phyloP scores from a whole-genome alignment of 2,888 invertebrate genomes.

The Anthrax anthrax region DNA sequence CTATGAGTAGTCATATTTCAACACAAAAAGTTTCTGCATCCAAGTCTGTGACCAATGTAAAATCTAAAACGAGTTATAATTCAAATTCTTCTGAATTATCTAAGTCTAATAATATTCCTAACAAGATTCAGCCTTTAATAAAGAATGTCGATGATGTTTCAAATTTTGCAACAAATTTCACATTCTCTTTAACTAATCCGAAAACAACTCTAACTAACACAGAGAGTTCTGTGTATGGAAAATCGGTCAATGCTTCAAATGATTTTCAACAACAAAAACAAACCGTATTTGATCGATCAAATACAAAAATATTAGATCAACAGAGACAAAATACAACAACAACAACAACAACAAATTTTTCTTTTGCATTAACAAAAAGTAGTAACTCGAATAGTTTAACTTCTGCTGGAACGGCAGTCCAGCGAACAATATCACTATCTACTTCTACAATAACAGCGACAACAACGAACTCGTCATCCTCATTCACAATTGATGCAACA shows the following conservation, averaged over 20 bases:
- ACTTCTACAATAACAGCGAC: neutral
- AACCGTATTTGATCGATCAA: neutral
- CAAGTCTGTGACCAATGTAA: neutral
- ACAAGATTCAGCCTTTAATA: neutral
- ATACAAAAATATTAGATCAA: neutral
- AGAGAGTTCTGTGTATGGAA: slow-evolving; percentile 4
- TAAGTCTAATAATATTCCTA: slow-evolving; percentile 2
- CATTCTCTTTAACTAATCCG: slow-evolving; percentile 12
- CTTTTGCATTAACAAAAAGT: slow-evolving; percentile 13
- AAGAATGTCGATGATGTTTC: neutral
- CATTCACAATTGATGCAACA: slow-evolving; percentile 10
- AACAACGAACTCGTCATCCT: neutral
- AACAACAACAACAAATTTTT: slow-evolving; percentile 5
- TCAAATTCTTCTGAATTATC: neutral
- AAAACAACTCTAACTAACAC: slow-evolving; percentile 9
- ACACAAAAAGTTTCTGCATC: neutral
- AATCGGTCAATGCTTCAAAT: slow-evolving; percentile 3
- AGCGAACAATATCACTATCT: neutral
- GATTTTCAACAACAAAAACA: neutral
- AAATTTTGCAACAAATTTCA: slow-evolving; percentile 11
- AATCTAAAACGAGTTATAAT: neutral
- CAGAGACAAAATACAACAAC: neutral
- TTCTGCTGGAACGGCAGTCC: neutral
- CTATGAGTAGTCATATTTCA: neutral
- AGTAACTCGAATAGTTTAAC: neutral